phyloP scores from a whole-genome alignment of 2,113 vertebrate genomes.

The Crotalus tigris region DNA sequence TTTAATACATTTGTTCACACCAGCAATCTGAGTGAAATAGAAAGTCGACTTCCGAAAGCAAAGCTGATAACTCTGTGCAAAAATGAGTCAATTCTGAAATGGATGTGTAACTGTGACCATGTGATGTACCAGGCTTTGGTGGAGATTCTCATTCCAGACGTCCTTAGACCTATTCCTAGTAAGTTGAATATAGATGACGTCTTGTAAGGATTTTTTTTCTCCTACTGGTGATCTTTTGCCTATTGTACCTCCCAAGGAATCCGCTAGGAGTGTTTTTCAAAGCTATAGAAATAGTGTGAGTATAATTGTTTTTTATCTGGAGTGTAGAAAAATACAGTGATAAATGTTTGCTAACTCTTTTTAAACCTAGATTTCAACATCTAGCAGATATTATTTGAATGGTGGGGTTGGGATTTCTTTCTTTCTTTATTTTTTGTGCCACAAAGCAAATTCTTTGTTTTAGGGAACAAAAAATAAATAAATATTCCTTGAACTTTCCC shows the following conservation, averaged over 20 bases:
- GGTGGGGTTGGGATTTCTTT: not conserved
- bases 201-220: constrained; percentile 49
- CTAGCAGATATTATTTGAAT: not conserved
- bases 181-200: constrained; percentile 65
- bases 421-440: not conserved
- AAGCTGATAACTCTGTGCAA: constrained; percentile 81
- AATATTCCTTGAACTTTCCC: not conserved
- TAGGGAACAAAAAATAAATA: not conserved
- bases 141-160: constrained; percentile 82
- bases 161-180: constrained; percentile 87
- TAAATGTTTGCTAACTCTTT: not conserved
- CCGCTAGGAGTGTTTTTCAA: constrained; percentile 37
- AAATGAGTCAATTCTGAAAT: constrained; percentile 81
- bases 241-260: constrained; percentile 45
- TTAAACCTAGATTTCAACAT: constrained; percentile 4
- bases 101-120: constrained; percentile 84
- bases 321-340: constrained; percentile 13
- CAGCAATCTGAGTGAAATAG: constrained; percentile 84
- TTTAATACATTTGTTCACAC: constrained; percentile 65
- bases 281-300: not conserved
- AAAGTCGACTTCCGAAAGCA: constrained; percentile 81
- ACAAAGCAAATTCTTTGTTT: constrained; percentile 13
- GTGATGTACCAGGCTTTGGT: constrained; percentile 84
- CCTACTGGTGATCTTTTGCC: constrained; percentile 30
- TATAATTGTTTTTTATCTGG: constrained; percentile 39